Evolutionary conservation across 1,140 invertebrate species (phyloP), one percentile per base, ranked within the genome.

Genomic region (Danaus plexippus): DNA sequence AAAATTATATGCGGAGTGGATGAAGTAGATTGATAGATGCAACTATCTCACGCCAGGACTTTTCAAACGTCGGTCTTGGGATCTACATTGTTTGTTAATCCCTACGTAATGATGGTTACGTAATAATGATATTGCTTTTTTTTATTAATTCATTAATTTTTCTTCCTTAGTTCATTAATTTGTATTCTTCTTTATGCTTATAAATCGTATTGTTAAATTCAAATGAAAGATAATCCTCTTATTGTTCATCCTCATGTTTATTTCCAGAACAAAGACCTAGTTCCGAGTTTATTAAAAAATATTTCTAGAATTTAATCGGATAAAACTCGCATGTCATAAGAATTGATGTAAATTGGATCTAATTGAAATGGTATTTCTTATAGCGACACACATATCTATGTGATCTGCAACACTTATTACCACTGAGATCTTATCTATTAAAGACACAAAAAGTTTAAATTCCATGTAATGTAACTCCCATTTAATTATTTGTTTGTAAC

Each of bases 321-420:
- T 40, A 40, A 54, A 48, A 50, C 47, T 43, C 45, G 52, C 46
- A 43, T 18, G 42, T 32, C 40, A 46, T 51, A 51, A 60, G 51
- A 55, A 52, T 53, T 48, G 42, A 47, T 43, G 54, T 72, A 73
- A 47, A 81, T 76, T 75, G 67, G 61, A 55, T 55, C 54, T 67
- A 75, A 81, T 77, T 75, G 69, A 66, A 65, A 70, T 56, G 75
- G 73, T 78, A 71, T 73, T 61, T 32, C 48, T 54, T 47, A 55
- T 54, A 46, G 55, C 51, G 58, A 40, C 43, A 59, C 52, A 54
- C 43, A 59, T 32, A 49, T 56, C 44, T 47, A 48, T 59, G 13
- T 54, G 47, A 53, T 45, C 18, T 49, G 32, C 18, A 6, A 10
- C 18, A 49, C 47, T 53, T 44, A 43, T 50, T 50, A 51, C 43